Base-by-base conservation (phyloP, 1,140 invertebrate genomes). In the Drosophila ogumai region DNA sequence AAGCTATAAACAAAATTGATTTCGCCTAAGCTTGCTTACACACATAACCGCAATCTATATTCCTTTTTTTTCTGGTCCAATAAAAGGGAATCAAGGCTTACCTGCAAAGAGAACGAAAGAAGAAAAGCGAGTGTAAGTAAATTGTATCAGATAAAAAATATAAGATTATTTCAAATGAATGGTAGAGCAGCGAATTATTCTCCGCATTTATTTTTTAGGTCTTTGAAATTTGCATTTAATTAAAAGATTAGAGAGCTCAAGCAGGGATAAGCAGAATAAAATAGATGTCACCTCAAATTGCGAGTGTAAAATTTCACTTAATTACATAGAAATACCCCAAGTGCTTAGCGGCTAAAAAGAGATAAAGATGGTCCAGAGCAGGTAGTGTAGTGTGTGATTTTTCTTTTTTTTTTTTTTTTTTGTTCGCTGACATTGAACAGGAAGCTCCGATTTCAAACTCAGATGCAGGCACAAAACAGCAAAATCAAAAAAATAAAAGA, bases 241-340 rank as follows among this genome's bases (percentile, higher is more conserved):
- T 81, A 81, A 84, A 78, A 90, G 80, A 88, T 88, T 90, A 84
- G 54, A 58, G 28, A 57, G 22, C 19, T 31, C 52, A 56, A 34
- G 38, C 19, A 22, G 54, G 15, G 25, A 38, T 38, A 59, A 65
- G 50, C 32, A 46, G 46, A 32, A 31, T 41, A 58, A 59, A 40
- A 44, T 56, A 25, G n/a, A 38, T 46, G 65, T 41, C 64, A 46
- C 67, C 71, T 73, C 57, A 41, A 73, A 64, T 41, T 32, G 63
- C 49, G 65, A 63, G 85, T 75, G 66, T 88, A 79, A 81, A 90
- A 84, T 88, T 84, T 90, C 85, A 84, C 81, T 84, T 90, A 88
- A 90, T 88, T 88, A 90, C 74, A 88, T 65, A 67, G 68, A 74
- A 87, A 78, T 75, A 69, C 61, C 63, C 77, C 67, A 71, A 73